These are phyloP conservation scores for Lepidocyrtinus sp. DNA, from an alignment of 2,888 invertebrate species.

Conservation along the genomic window DNA sequence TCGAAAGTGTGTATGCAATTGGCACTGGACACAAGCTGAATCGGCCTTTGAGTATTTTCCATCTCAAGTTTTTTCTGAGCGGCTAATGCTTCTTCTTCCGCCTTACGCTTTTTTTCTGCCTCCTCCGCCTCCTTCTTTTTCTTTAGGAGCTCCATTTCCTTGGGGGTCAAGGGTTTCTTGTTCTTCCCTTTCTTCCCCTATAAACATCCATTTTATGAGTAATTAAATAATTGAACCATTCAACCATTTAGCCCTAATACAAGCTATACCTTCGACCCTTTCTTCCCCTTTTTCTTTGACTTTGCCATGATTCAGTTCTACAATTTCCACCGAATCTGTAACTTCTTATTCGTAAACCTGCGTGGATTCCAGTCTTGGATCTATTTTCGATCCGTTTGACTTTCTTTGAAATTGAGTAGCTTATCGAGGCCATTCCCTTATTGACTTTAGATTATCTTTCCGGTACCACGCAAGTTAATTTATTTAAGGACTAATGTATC, in stretches of 20 bases:
- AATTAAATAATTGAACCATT: background rate
- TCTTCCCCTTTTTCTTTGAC: slow-evolving; percentile 42
- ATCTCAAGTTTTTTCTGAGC: slow-evolving; percentile 49
- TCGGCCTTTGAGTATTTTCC: slow-evolving; percentile 39
- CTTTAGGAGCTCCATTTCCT: slow-evolving; percentile 63
- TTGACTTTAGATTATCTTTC: slow-evolving; percentile 9
- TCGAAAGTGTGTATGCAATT: slow-evolving; percentile 61
- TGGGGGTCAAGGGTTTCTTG: slow-evolving; percentile 36
- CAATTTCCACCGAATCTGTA: no score
- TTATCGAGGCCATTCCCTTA: no score
- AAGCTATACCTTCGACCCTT: slow-evolving; percentile 36
- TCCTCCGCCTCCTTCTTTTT: slow-evolving; percentile 57
- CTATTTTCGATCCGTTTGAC: no score
- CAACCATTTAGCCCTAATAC: background rate
- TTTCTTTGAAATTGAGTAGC: no score
- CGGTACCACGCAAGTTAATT: no score
- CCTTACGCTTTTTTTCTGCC: slow-evolving; percentile 45
- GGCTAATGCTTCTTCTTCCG: slow-evolving; percentile 47
- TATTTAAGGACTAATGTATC: no score
- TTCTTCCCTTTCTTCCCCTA: slow-evolving; percentile 32
- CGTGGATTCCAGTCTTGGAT: no score
- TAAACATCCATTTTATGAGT: no score
- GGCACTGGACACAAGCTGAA: slow-evolving; percentile 59
- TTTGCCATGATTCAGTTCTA: no score
- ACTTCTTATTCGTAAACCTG: no score